phyloP scores from a whole-genome alignment of 2,888 invertebrate genomes.

The Drosophila atripex region DNA sequence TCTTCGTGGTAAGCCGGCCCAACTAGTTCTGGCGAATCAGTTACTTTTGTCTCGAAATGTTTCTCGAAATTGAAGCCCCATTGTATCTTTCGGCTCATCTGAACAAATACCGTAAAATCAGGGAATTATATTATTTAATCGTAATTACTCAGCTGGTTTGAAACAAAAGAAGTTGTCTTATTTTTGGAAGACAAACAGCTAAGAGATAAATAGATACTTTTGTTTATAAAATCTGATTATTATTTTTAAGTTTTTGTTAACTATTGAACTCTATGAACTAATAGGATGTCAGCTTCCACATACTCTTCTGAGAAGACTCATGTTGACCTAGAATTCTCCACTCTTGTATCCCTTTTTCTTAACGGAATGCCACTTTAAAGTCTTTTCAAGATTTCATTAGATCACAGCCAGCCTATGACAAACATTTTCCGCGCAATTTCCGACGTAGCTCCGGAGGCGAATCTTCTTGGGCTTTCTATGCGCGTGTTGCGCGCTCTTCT shows the following conservation, averaged over 20 bases:
- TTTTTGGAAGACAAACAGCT: neutral
- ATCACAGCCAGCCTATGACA: constrained; percentile 9
- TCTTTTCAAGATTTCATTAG: constrained; percentile 8
- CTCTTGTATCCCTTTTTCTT: neutral
- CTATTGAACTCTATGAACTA: neutral
- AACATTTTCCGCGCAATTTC: constrained; percentile 46
- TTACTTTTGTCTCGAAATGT: constrained; percentile 4
- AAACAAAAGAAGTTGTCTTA: neutral
- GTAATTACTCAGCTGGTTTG: constrained; percentile 29
- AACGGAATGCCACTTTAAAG: constrained; percentile 2
- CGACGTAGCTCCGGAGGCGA: constrained; percentile 11
- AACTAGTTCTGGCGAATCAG: constrained; percentile 21
- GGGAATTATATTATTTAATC: neutral
- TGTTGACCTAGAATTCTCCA: neutral
- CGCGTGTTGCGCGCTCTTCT: constrained; percentile 31
- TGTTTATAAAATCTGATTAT: neutral
- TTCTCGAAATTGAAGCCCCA: neutral
- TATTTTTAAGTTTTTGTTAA: neutral
- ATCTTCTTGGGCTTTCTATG: constrained; percentile 66
- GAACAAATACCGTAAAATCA: constrained; percentile 18
- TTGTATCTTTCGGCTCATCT: constrained; percentile 7
- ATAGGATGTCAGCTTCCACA: neutral
- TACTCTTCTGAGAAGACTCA: neutral
- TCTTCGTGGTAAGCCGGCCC: constrained; percentile 18
- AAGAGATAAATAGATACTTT: neutral